Conservation (phyloP, 2,113 vertebrate species). For the Tragelaphus strepsiceros region DNA sequence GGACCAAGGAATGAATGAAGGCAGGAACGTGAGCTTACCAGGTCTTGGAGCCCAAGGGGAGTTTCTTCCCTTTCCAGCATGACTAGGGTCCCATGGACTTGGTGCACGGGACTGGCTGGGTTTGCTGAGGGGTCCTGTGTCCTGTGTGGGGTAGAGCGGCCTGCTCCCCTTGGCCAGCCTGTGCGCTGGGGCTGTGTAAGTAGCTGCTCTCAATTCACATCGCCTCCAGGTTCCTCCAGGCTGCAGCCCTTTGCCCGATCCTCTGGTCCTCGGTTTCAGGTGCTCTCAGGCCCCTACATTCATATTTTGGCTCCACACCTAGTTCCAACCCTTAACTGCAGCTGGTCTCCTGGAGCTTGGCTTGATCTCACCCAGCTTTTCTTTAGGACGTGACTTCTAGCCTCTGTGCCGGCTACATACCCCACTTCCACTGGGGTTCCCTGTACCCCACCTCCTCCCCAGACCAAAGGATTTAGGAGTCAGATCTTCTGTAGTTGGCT, state of each 20-base stretch:
- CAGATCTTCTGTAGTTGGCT: neutral
- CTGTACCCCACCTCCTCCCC: rapidly evolving
- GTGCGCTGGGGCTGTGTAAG: neutral
- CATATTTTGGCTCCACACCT: neutral
- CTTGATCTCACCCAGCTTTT: neutral
- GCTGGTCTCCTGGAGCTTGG: neutral
- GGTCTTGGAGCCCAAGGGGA: neutral
- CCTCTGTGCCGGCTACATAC: neutral
- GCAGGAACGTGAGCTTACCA: neutral
- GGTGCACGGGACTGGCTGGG: neutral
- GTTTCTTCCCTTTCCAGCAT: neutral
- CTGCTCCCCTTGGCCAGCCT: neutral
- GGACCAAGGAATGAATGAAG: neutral
- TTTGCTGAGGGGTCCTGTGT: neutral
- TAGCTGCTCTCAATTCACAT: neutral
- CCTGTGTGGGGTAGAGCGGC: neutral
- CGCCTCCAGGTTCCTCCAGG: neutral
- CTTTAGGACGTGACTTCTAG: neutral
- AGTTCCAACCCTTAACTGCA: neutral
- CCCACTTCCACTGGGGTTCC: neutral
- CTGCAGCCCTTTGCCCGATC: neutral
- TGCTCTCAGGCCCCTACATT: neutral
- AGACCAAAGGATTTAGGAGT: neutral
- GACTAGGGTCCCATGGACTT: neutral
- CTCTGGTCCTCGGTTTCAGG: neutral